These are phyloP conservation scores for Synaphobranchus kaupii DNA, from an alignment of 2,797 vertebrate species.

Conservation along the genomic window DNA sequence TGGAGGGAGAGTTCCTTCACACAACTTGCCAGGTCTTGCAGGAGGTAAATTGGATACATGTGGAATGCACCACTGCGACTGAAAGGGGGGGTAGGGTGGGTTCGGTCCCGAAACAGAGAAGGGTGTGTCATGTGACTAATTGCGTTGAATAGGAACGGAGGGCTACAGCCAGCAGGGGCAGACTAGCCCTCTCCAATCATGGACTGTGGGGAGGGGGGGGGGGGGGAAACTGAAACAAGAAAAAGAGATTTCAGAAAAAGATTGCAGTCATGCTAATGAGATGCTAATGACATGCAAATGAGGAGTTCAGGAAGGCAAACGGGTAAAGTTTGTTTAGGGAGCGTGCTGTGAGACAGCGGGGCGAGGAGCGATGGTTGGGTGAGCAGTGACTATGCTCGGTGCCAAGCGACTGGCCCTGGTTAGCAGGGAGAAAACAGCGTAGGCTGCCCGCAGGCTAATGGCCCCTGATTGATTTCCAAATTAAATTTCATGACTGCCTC, in stretches of 20 bases:
- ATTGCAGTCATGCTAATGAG: constrained; percentile 67
- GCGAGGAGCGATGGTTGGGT: constrained; percentile 75
- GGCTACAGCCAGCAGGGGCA: background rate
- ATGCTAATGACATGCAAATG: constrained; percentile 88
- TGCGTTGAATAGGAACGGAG: background rate
- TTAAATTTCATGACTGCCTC: constrained; percentile 54
- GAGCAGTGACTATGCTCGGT: constrained; percentile 82
- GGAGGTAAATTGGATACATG: constrained; percentile 14
- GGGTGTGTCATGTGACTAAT: background rate
- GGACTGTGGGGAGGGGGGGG: background rate
- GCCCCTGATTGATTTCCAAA: constrained; percentile 75
- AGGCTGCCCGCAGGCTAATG: constrained; percentile 52
- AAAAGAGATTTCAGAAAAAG: constrained; percentile 31
- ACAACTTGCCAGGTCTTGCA: background rate
- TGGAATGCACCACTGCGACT: constrained; percentile 20
- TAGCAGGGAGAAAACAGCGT: constrained; percentile 31
- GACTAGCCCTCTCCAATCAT: background rate
- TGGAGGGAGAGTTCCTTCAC: background rate
- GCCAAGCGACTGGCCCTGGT: constrained; percentile 49
- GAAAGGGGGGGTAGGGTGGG: background rate
- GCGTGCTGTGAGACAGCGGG: constrained; percentile 78
- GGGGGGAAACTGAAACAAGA: background rate
- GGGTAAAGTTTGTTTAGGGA: constrained; percentile 88
- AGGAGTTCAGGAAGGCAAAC: constrained; percentile 72
- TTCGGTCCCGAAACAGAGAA: background rate